phyloP scores from a whole-genome alignment of 1,140 invertebrate genomes.

The Laupala kohalensis region DNA sequence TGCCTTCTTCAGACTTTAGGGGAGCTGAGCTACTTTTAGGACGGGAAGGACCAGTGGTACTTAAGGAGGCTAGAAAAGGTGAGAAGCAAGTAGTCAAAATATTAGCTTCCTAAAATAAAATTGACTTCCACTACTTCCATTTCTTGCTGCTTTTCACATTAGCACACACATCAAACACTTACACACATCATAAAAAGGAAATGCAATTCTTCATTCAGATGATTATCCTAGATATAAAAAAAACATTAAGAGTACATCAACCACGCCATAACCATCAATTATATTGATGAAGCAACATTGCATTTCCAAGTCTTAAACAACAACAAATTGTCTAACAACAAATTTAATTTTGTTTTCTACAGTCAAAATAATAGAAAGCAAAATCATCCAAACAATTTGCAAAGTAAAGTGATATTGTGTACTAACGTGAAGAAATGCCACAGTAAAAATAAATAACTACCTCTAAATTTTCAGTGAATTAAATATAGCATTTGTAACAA shows the following conservation, averaged over 20 bases:
- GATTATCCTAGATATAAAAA: neutral
- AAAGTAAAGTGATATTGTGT: too few relatives aligned
- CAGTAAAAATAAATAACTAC: too few relatives aligned
- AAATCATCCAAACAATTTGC: neutral
- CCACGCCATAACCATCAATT: neutral
- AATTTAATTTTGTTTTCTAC: neutral
- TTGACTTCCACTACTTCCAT: neutral
- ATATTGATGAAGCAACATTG: neutral
- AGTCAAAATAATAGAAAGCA: neutral
- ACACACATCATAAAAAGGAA: neutral
- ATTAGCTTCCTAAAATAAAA: constrained; percentile 10
- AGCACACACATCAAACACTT: neutral
- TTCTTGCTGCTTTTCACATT: neutral
- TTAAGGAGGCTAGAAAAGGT: constrained; percentile 34
- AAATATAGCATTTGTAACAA: too few relatives aligned
- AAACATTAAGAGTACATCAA: neutral
- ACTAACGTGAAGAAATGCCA: too few relatives aligned
- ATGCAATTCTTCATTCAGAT: neutral
- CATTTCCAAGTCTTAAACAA: neutral
- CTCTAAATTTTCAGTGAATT: too few relatives aligned
- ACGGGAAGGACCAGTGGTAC: constrained; percentile 34
- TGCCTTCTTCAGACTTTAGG: constrained; percentile 16
- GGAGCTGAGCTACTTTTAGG: constrained; percentile 33
- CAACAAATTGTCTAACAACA: neutral
- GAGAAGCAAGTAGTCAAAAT: constrained; percentile 16